These are phyloP conservation scores for Chydorus sphaericus DNA, from an alignment of 2,888 invertebrate species.

Conservation along the genomic window DNA sequence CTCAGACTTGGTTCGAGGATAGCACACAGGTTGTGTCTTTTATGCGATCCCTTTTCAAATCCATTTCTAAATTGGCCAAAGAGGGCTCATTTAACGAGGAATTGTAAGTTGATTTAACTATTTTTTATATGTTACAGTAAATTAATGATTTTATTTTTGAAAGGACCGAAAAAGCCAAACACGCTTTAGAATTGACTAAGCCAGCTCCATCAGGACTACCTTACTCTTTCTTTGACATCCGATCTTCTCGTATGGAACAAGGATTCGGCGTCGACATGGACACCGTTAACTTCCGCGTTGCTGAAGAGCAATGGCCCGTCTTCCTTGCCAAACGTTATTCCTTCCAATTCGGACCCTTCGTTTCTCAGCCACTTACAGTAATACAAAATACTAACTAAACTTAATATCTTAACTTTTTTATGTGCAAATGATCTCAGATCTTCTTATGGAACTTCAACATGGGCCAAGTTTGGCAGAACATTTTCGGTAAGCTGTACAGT, in stretches of 20 bases:
- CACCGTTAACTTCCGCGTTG: not conserved
- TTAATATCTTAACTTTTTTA: not conserved
- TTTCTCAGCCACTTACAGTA: not conserved
- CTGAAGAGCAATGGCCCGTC: slow-evolving; percentile 7
- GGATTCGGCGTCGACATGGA: slow-evolving; percentile 1
- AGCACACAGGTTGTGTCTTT: slow-evolving; percentile 25
- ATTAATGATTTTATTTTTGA: not conserved
- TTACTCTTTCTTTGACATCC: slow-evolving; percentile 2
- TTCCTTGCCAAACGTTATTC: not conserved
- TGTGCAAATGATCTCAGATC: not conserved
- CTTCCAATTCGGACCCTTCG: slow-evolving; percentile 9
- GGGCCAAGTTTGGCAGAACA: slow-evolving; percentile 6
- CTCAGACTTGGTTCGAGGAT: slow-evolving; percentile 24
- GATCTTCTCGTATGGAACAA: not conserved
- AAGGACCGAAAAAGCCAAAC: slow-evolving; percentile 19
- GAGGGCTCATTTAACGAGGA: slow-evolving; percentile 12
- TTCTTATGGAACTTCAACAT: slow-evolving; percentile 9
- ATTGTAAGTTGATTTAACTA: slow-evolving; percentile 15
- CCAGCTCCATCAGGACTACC: slow-evolving; percentile 13
- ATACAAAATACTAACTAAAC: not conserved
- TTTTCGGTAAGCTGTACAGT: not conserved
- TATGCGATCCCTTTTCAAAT: slow-evolving; percentile 23
- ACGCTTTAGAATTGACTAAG: slow-evolving; percentile 20
- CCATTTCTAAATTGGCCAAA: slow-evolving; percentile 20
- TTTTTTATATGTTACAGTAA: not conserved